Conservation (phyloP, 1,140 invertebrate species). For the Trachelipus rathkii region DNA sequence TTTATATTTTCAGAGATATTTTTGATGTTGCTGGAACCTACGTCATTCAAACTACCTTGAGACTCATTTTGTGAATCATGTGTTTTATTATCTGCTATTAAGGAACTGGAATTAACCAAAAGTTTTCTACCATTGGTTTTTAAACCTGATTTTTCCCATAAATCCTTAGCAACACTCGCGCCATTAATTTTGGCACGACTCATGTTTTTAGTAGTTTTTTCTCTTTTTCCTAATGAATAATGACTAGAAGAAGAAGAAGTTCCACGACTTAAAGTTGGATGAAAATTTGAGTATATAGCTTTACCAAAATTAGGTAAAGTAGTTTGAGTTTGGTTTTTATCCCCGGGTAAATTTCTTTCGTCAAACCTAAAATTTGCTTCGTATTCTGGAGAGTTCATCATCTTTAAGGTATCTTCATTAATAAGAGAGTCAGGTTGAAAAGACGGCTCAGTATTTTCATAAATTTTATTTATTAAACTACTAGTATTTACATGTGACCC, state of each 20-base stretch:
- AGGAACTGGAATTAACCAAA: slow-evolving; percentile 24
- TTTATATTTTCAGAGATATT: slow-evolving; percentile 16
- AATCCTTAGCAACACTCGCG: slow-evolving; percentile 17
- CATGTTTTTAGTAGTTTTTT: not conserved
- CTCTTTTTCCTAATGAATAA: not conserved
- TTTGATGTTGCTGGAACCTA: not conserved
- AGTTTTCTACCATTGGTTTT: slow-evolving; percentile 41
- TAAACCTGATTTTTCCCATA: slow-evolving; percentile 39
- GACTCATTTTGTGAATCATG: not conserved
- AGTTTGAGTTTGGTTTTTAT: slow-evolving; percentile 3
- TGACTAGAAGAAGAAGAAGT: slow-evolving; percentile 2
- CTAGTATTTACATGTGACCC: not conserved
- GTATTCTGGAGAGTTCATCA: slow-evolving; percentile 31
- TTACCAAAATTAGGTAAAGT: slow-evolving; percentile 28
- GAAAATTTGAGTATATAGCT: slow-evolving; percentile 24
- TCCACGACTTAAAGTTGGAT: slow-evolving; percentile 20
- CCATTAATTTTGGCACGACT: slow-evolving; percentile 29
- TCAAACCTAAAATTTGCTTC: slow-evolving; percentile 10
- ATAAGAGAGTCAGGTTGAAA: slow-evolving; percentile 36
- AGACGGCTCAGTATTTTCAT: slow-evolving; percentile 24
- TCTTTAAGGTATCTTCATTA: slow-evolving; percentile 35
- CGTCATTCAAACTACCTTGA: slow-evolving; percentile 14
- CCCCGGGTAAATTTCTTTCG: slow-evolving; percentile 24
- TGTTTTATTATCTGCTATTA: not conserved
- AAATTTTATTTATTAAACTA: not conserved